A percentile compares a stretch with the other conserved stretches of the same genome.
phyloP scores from a whole-genome alignment of 2,888 invertebrate species.

The Lydus trimaculatus region DNA sequence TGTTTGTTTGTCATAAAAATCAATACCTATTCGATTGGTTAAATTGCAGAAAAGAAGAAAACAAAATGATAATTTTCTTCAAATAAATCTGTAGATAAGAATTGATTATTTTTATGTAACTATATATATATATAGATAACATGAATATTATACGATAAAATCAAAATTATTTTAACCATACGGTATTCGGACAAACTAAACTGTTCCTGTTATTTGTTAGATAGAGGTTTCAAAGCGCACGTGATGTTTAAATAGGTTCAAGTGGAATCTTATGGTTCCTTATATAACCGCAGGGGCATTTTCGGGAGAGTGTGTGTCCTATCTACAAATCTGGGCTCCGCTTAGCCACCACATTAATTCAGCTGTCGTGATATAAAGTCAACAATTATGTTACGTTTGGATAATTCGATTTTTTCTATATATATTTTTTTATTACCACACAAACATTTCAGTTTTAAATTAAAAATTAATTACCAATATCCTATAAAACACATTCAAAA shows the following conservation, averaged over 20 bases:
- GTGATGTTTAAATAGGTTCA: constrained; percentile 35
- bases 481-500: too few species aligned
- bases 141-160: constrained; percentile 16
- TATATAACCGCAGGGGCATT: constrained; percentile 34
- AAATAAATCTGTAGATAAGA: not conserved
- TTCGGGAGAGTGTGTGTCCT: constrained; percentile 52
- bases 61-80: not conserved
- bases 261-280: constrained; percentile 32
- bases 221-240: constrained; percentile 32
- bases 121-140: too few species aligned
- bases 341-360: constrained; percentile 54
- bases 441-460: not conserved
- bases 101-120: not conserved
- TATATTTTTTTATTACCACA: constrained; percentile 3
- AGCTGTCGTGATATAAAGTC: constrained; percentile 48
- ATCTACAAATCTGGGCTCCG: constrained; percentile 54
- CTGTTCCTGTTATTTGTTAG: constrained; percentile 24
- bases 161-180: constrained; percentile 22
- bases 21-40: not conserved
- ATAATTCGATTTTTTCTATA: constrained; percentile 37
- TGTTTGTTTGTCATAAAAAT: not conserved
- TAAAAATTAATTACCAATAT: constrained; percentile 11
- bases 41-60: not conserved
- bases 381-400: constrained; percentile 44
- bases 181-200: constrained; percentile 19